Evolutionary conservation across 2,113 vertebrate species (phyloP), one percentile per base, ranked within the genome.

Genomic region (Corapipo altera): DNA sequence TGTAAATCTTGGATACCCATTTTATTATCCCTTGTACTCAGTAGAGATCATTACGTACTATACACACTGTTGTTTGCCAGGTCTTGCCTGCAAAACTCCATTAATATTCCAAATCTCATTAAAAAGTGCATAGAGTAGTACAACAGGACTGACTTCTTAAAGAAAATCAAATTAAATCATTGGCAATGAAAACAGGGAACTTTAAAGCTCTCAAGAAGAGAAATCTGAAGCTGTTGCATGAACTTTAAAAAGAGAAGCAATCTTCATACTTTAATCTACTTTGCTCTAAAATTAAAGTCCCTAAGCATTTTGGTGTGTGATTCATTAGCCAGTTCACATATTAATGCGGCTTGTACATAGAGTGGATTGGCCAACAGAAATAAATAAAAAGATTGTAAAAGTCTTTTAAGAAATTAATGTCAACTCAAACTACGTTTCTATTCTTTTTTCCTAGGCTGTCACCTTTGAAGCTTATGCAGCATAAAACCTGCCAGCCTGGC

Each of bases 41-140:
- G 62, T 33, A 84, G 74, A 89, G 85, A 95, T 88, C 95, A 77
- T 92, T 83, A 85, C 75, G 80, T 96, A 89, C 82, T 59, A 64
- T 15, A 64, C 18, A 33, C 26, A n/a, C 35, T 58, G 27, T 6
- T 66, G 67, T 81, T 77, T 88, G 94, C 83, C 92, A 93, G 89
- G 67, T 85, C 76, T 65, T 77, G 71, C 75, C 85, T 74, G 69
- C 58, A 87, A 87, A 93, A 84, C 59, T 58, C 67, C 54, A 85
- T 95, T 84, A 93, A 73, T 89, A 91, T 76, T 92, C 70, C 89
- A 91, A 83, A 93, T 87, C 70, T 83, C 78, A 88, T 92, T 91
- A 73, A 70, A 75, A 94, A 84, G 59, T 43, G 48, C 75, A 88
- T 32, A n/a, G 37, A 66, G 48, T 67, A 88, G 80, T 85, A 75